phyloP scores from a whole-genome alignment of 2,888 invertebrate genomes.

The Nemoura dubitans region DNA sequence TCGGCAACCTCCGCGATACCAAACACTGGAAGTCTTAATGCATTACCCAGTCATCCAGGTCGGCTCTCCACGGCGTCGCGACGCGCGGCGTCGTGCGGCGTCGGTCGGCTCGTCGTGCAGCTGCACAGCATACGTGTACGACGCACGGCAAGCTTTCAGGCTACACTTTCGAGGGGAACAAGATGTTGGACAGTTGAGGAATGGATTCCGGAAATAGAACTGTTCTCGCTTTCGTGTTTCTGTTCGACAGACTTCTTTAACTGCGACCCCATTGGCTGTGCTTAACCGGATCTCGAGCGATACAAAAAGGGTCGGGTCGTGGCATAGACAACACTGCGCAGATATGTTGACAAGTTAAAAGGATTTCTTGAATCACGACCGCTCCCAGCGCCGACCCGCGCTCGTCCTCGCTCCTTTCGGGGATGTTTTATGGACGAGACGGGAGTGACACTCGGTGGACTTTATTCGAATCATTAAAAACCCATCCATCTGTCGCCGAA shows the following conservation, averaged over 20 bases:
- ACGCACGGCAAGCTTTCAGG: not conserved
- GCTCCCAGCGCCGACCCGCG: not conserved
- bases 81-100: not conserved
- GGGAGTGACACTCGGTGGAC: not conserved
- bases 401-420: not conserved
- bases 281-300: constrained; percentile 27
- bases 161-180: constrained; percentile 9
- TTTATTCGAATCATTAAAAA: not conserved
- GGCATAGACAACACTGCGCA: not conserved
- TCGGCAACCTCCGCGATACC: not conserved
- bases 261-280: constrained; percentile 5
- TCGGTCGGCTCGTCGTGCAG: not conserved
- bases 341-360: constrained; percentile 31
- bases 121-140: not conserved
- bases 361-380: constrained; percentile 13
- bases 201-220: constrained; percentile 41
- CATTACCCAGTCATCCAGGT: not conserved
- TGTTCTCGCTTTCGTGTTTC: constrained; percentile 35
- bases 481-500: not conserved
- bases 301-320: constrained; percentile 29
- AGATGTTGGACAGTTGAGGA: constrained; percentile 26
- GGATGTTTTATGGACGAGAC: not conserved
- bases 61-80: not conserved
- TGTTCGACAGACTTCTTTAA: constrained; percentile 18
- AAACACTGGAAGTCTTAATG: not conserved